A percentile compares a stretch with the other conserved stretches of the same genome.
phyloP scores from a whole-genome alignment of 1,140 invertebrate species.

The Steinernema feltiae region DNA sequence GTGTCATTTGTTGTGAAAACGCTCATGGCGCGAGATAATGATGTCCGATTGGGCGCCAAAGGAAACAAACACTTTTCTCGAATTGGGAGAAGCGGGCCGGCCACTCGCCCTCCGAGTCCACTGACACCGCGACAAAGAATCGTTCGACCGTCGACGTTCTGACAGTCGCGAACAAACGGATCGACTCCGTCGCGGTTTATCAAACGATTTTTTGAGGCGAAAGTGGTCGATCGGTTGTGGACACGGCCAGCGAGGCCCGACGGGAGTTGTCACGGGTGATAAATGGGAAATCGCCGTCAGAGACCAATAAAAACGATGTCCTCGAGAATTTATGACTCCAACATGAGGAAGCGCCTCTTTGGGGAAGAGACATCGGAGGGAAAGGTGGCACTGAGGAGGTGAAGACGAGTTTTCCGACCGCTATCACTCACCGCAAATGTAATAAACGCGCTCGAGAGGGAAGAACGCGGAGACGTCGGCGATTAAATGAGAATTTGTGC shows the following conservation, averaged over 20 bases:
- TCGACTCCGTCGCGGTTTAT: not conserved
- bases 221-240: not conserved
- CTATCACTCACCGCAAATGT: not conserved
- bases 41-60: not conserved
- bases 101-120: not conserved
- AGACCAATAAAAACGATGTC: not conserved
- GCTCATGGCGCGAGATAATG: not conserved
- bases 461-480: not conserved
- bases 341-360: too few relatives aligned
- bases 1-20: not conserved
- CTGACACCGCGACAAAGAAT: not conserved
- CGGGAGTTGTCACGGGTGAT: slow-evolving; percentile 6
- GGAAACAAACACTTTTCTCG: not conserved
- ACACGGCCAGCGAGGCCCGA: not conserved
- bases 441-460: not conserved
- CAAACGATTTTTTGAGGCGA: not conserved
- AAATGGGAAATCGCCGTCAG: not conserved
- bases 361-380: not conserved
- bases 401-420: not conserved
- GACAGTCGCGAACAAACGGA: not conserved
- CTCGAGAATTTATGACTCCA: not conserved
- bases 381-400: not conserved
- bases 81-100: not conserved
- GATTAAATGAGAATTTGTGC: not conserved
- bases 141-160: not conserved